phyloP scores from a whole-genome alignment of 64 coral and sea anemone genomes.

The Pocillopora verrucosa region DNA sequence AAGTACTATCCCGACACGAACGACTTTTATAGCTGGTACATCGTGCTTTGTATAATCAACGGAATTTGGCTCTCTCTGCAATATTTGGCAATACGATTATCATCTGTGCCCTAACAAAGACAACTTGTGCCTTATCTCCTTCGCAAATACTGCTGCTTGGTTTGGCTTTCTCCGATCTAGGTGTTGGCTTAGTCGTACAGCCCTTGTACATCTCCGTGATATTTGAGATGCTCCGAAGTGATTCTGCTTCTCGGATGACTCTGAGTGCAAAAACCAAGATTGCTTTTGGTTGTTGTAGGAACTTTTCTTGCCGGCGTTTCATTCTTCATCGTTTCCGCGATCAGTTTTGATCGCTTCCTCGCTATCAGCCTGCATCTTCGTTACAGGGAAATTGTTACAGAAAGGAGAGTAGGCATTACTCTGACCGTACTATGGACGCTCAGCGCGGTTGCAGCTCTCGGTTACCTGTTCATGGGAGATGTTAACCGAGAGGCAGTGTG shows the following conservation, averaged over 20 bases:
- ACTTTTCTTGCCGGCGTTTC: neutral
- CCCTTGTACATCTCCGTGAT: constrained; percentile 8
- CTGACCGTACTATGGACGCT: neutral
- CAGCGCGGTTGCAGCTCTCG: neutral
- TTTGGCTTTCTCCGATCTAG: constrained; percentile 32
- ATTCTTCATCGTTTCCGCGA: neutral
- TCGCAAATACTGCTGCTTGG: constrained; percentile 35
- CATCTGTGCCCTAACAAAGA: neutral
- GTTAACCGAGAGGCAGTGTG: neutral
- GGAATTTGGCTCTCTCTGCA: neutral
- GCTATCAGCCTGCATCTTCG: constrained; percentile 22
- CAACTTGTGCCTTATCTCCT: neutral
- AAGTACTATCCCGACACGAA: neutral
- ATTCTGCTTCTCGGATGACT: neutral
- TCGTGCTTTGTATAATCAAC: neutral
- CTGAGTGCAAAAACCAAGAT: neutral
- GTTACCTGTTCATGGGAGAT: neutral
- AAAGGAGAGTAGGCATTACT: neutral
- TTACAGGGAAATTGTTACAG: constrained; percentile 9
- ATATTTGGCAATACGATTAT: constrained; percentile 17
- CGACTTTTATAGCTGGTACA: neutral
- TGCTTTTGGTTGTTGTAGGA: neutral
- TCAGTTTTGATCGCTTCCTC: constrained; percentile 29
- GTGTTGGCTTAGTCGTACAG: constrained; percentile 7
- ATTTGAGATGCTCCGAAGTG: neutral